A percentile compares a stretch with the other conserved stretches of the same genome.
These are phyloP conservation scores for Vidua macroura DNA, from an alignment of 2,113 vertebrate genomes.

Conservation along the genomic window DNA sequence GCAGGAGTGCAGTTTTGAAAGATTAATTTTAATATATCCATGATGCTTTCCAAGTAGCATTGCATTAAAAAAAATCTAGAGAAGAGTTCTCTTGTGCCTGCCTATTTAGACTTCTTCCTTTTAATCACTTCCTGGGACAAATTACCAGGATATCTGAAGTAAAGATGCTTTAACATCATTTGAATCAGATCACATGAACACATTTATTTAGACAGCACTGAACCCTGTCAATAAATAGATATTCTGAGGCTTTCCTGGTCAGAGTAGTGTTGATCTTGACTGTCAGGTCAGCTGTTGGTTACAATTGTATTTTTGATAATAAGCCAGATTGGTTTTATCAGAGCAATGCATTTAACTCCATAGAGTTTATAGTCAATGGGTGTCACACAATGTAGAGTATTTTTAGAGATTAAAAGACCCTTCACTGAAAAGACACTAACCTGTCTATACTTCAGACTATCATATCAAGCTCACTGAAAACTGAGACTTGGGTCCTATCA, in stretches of 20 bases:
- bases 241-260: background rate
- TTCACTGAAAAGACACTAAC: background rate
- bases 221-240: background rate
- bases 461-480: background rate
- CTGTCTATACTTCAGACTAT: background rate
- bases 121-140: background rate
- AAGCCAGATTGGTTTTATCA: background rate
- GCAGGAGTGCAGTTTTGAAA: background rate
- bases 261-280: background rate
- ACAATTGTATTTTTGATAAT: background rate
- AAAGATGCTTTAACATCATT: background rate
- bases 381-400: background rate
- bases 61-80: background rate
- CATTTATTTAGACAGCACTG: background rate
- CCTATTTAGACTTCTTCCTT: background rate
- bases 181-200: background rate
- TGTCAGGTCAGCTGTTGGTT: background rate
- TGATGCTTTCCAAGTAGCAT: background rate
- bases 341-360: background rate
- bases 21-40: background rate
- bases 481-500: background rate
- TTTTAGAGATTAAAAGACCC: background rate
- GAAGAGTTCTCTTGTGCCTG: background rate
- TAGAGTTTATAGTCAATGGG: background rate
- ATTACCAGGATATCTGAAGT: background rate